A percentile compares a stretch with the other conserved stretches of the same genome.
Evolutionary conservation across 2,888 invertebrate genomes (phyloP).

Genomic region (Ellobium chinense): DNA sequence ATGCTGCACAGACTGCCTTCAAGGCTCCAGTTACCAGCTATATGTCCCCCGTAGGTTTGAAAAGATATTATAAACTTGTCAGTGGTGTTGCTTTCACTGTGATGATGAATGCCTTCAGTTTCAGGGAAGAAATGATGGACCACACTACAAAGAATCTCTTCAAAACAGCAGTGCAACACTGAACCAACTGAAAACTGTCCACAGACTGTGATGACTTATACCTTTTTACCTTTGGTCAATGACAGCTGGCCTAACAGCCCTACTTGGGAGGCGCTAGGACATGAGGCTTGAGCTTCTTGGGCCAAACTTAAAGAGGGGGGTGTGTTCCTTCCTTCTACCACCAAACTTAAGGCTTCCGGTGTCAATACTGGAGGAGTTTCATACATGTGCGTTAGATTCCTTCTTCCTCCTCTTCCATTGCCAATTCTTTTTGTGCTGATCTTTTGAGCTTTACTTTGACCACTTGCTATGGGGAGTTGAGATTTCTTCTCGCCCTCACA

Average conservation of each 20-base stretch:
- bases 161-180: conserved; percentile 5
- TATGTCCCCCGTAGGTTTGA: too few species aligned
- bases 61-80: too few species aligned
- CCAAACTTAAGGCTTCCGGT: neutral
- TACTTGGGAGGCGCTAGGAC: conserved; percentile 32
- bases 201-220: conserved; percentile 45
- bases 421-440: neutral
- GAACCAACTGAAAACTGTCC: conserved; percentile 11
- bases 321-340: conserved; percentile 30
- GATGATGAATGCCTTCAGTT: too few species aligned
- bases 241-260: conserved; percentile 44
- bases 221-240: conserved; percentile 52
- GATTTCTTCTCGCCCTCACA: neutral
- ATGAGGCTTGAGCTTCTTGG: conserved; percentile 25
- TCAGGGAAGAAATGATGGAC: neutral
- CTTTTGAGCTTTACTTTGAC: neutral
- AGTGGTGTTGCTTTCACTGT: too few species aligned
- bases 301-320: conserved; percentile 44
- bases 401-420: neutral
- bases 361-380: conserved; percentile 31
- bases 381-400: neutral
- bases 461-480: neutral
- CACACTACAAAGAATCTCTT: neutral
- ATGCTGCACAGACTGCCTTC: too few species aligned
- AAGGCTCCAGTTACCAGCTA: too few species aligned